Conservation (phyloP, 2,888 invertebrate genomes). For the Xanthorhoe designata region DNA sequence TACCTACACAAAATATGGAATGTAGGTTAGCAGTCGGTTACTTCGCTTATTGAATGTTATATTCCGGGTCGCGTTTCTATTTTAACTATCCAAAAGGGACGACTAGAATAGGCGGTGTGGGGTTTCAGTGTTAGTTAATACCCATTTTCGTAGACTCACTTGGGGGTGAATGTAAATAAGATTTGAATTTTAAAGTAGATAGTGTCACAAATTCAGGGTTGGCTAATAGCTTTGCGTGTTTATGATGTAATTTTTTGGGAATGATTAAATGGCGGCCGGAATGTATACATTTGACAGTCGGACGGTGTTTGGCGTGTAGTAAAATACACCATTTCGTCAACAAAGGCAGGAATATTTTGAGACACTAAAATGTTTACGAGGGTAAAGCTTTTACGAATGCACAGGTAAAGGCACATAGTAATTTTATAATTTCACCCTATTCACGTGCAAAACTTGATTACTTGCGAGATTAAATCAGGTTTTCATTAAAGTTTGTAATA, state of each 20-base stretch:
- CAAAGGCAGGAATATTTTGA: constrained; percentile 34
- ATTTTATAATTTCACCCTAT: constrained; percentile 25
- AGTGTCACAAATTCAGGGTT: constrained; percentile 35
- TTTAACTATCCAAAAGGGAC: constrained; percentile 72
- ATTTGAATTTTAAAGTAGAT: constrained; percentile 75
- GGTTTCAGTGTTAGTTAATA: constrained; percentile 66
- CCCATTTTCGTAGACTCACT: constrained; percentile 67
- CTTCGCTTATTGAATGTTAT: constrained; percentile 72
- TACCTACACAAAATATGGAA: constrained; percentile 49
- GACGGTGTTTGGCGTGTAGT: constrained; percentile 32
- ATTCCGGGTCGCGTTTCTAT: constrained; percentile 72
- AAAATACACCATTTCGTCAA: constrained; percentile 37
- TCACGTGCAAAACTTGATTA: not conserved
- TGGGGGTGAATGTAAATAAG: constrained; percentile 78
- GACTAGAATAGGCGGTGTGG: constrained; percentile 71
- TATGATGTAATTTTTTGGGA: constrained; percentile 38
- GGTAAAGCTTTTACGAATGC: constrained; percentile 28
- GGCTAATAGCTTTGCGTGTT: constrained; percentile 41
- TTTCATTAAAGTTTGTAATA: constrained; percentile 11
- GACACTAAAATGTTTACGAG: constrained; percentile 35
- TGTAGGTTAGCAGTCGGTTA: constrained; percentile 49
- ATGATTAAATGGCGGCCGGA: constrained; percentile 34
- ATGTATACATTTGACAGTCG: constrained; percentile 35
- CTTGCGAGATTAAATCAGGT: constrained; percentile 11
- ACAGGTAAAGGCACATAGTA: constrained; percentile 17